Evolutionary conservation across 2,888 invertebrate species (phyloP).

Genomic region (Euclidia mi): DNA sequence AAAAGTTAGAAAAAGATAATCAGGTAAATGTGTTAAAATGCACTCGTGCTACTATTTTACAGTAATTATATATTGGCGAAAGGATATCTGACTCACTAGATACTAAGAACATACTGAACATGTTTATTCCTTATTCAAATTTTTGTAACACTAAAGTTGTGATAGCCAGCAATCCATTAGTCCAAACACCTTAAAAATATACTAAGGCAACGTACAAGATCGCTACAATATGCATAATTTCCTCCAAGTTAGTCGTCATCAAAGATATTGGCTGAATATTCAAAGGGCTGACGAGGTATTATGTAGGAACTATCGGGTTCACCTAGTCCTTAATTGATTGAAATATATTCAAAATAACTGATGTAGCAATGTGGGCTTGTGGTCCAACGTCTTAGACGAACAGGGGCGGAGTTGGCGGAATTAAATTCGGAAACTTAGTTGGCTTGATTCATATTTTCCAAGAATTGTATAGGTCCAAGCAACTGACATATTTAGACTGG

Average conservation of each 20-base stretch:
- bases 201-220: neutral
- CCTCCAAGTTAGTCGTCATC: slow-evolving; percentile 59
- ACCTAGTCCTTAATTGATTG: slow-evolving; percentile 82
- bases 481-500: too few species aligned
- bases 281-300: slow-evolving; percentile 77
- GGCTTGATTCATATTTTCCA: too few species aligned
- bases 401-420: slow-evolving; percentile 47
- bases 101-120: too few species aligned
- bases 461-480: too few species aligned
- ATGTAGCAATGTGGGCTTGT: slow-evolving; percentile 63
- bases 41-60: too few species aligned
- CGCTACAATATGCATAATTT: slow-evolving; percentile 38
- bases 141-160: too few species aligned
- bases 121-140: too few species aligned
- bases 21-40: too few species aligned
- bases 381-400: slow-evolving; percentile 59
- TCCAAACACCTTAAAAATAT: neutral
- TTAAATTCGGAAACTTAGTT: slow-evolving; percentile 16
- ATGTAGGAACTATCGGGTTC: slow-evolving; percentile 71
- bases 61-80: too few species aligned
- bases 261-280: slow-evolving; percentile 84
- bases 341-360: slow-evolving; percentile 83
- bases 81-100: too few species aligned
- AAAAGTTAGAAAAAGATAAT: too few species aligned
- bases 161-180: neutral